Conservation (phyloP, 2,888 invertebrate species). For the Periphyllus acericola region DNA sequence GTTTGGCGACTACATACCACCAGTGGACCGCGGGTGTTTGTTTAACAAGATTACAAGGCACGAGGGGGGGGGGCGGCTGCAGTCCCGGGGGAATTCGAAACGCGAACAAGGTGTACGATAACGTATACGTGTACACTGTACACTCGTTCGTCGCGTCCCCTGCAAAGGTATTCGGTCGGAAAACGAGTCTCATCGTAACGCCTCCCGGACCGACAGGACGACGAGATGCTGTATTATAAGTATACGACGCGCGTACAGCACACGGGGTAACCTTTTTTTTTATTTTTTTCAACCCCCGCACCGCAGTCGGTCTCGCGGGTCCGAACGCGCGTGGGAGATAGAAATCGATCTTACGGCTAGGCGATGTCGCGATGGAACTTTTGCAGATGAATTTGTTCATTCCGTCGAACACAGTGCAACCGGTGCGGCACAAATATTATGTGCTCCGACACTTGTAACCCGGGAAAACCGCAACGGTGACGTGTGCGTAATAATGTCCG, state of each 20-base stretch:
- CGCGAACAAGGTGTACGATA: not conserved
- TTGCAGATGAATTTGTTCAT: no score
- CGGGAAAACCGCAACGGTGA: no score
- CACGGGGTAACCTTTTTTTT: not conserved
- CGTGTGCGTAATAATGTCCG: no score
- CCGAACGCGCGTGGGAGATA: not conserved
- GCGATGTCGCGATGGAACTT: no score
- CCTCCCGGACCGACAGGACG: not conserved
- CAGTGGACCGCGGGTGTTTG: not conserved
- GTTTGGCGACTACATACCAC: constrained; percentile 11
- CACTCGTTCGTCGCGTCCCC: not conserved
- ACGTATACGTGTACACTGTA: no score
- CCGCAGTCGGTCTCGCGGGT: not conserved
- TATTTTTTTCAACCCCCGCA: no score
- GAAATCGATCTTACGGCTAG: not conserved
- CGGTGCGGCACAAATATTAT: no score
- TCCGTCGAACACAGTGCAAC: no score
- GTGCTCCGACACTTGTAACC: no score
- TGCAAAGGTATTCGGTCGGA: not conserved
- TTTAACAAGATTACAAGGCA: not conserved
- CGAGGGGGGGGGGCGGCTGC: not conserved
- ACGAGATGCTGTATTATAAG: no score
- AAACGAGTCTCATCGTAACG: not conserved
- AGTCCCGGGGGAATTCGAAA: not conserved
- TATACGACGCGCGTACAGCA: no score